Conservation (phyloP, 2,888 invertebrate genomes). For the Mactromeris polynyma region DNA sequence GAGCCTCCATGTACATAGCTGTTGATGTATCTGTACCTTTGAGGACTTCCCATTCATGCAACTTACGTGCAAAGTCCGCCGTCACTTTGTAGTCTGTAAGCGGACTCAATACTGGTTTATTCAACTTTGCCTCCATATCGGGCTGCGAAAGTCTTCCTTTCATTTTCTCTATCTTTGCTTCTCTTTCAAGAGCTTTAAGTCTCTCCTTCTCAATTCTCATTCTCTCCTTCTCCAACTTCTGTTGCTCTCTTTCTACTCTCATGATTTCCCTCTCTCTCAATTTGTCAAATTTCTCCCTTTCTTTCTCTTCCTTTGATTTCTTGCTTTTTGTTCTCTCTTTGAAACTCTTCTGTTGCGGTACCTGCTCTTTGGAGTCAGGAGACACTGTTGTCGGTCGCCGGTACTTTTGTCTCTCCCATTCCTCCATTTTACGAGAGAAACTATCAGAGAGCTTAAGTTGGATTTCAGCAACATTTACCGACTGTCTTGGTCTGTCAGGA, state of each 20-base stretch:
- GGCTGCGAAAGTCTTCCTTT: conserved; percentile 89
- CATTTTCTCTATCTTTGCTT: conserved; percentile 90
- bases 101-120: conserved; percentile 91
- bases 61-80: conserved; percentile 94
- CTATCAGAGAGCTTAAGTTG: conserved; percentile 92
- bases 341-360: conserved; percentile 57
- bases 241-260: conserved; percentile 79
- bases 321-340: conserved; percentile 77
- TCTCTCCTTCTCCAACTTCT: conserved; percentile 89
- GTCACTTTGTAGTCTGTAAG: conserved; percentile 90
- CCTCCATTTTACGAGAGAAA: conserved; percentile 93
- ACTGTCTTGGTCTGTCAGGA: conserved; percentile 55
- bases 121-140: conserved; percentile 91
- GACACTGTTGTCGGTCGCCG: conserved; percentile 76
- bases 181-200: conserved; percentile 90
- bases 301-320: conserved; percentile 78
- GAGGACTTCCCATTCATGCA: conserved; percentile 93
- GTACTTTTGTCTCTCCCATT: conserved; percentile 91
- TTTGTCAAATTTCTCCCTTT: conserved; percentile 77
- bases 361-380: conserved; percentile 63
- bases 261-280: conserved; percentile 79
- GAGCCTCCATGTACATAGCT: conserved; percentile 77
- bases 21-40: conserved; percentile 78
- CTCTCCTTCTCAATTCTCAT: conserved; percentile 90
- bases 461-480: conserved; percentile 87